Conservation (phyloP, 2,113 vertebrate species). For the Ailuropoda melanoleuca region DNA sequence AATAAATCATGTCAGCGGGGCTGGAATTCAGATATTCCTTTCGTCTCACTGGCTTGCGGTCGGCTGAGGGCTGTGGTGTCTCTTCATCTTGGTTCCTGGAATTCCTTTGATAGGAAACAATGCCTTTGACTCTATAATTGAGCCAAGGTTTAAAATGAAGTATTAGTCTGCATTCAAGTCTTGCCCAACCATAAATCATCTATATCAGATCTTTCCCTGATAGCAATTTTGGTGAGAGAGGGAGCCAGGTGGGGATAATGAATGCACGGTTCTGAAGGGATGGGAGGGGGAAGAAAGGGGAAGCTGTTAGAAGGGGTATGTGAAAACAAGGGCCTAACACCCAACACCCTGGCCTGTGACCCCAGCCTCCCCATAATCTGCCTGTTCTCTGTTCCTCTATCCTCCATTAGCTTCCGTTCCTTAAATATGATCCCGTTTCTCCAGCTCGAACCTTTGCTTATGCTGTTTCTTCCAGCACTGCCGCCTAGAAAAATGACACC, state of each 20-base stretch:
- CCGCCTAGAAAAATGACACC: background rate
- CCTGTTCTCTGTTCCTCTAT: background rate
- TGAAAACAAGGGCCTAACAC: background rate
- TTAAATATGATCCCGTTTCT: background rate
- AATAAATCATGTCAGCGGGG: background rate
- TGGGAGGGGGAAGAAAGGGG: background rate
- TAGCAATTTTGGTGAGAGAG: background rate
- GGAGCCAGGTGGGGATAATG: background rate
- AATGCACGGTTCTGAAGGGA: background rate
- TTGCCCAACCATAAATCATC: background rate
- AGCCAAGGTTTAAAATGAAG: conserved; percentile 32
- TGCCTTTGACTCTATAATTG: conserved; percentile 5
- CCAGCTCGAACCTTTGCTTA: background rate
- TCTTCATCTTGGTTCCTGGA: background rate
- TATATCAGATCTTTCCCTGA: background rate
- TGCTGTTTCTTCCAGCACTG: background rate
- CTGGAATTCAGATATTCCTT: background rate
- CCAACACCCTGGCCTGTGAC: background rate
- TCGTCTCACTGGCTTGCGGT: background rate
- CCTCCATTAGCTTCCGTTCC: background rate
- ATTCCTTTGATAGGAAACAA: conserved; percentile 37
- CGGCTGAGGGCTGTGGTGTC: background rate
- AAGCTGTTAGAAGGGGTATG: background rate
- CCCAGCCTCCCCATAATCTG: rapidly evolving
- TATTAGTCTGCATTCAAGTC: background rate